Conservation (phyloP, 2,888 invertebrate species). For the Physocephala rufipes region DNA sequence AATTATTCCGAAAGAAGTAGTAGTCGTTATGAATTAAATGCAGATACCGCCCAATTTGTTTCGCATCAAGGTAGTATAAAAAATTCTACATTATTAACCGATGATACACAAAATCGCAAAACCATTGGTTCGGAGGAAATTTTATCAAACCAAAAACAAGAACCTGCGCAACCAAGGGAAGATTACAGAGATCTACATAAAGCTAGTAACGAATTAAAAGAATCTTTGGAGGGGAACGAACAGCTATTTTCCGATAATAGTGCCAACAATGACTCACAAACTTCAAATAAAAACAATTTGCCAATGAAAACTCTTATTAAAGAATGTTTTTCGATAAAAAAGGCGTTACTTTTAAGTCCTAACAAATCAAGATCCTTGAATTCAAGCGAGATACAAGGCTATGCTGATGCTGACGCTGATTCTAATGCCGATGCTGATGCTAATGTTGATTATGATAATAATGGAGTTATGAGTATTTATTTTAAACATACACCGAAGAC, state of each 20-base stretch:
- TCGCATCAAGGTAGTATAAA: slow-evolving; percentile 59
- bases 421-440: neutral
- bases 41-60: slow-evolving; percentile 60
- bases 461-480: slow-evolving; percentile 58
- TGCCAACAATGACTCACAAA: neutral
- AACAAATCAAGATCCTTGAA: too few relatives aligned
- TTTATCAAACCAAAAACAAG: slow-evolving; percentile 48
- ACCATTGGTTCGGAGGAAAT: slow-evolving; percentile 46
- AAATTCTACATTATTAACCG: slow-evolving; percentile 59
- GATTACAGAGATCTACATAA: too few relatives aligned
- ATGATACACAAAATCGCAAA: slow-evolving; percentile 20
- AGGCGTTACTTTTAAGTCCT: slow-evolving; percentile 33
- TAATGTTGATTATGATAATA: slow-evolving; percentile 40
- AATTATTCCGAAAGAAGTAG: slow-evolving; percentile 31
- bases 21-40: slow-evolving; percentile 56
- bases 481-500: slow-evolving; percentile 56
- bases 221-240: too few relatives aligned
- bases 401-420: too few relatives aligned
- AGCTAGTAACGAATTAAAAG: neutral
- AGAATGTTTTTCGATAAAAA: slow-evolving; percentile 3
- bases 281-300: slow-evolving; percentile 36
- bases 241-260: too few relatives aligned
- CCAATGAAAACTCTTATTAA: too few relatives aligned
- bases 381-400: too few relatives aligned
- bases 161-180: slow-evolving; percentile 25